Percentiles rank a stretch among this genome's conserved stretches.
Conservation (phyloP, 1,140 invertebrate species). For the Neotoxoptera formosana region DNA sequence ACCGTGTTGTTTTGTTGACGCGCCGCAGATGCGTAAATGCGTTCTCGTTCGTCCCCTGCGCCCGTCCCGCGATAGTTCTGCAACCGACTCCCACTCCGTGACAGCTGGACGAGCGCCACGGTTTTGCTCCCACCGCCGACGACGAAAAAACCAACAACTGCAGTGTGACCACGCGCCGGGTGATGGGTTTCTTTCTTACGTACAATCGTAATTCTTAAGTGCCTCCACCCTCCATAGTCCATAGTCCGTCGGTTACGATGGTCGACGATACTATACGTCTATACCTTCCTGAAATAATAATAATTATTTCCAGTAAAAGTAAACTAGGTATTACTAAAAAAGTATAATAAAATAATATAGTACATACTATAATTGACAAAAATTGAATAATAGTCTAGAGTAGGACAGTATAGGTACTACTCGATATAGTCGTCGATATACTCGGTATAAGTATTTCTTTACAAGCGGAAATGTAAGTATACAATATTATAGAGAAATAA, state of each 20-base stretch:
- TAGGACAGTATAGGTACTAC: no score
- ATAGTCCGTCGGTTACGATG: neutral
- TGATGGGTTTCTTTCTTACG: neutral
- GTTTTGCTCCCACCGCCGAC: neutral
- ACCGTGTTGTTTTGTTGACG: constrained; percentile 51
- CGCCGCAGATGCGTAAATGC: constrained; percentile 24
- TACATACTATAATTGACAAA: no score
- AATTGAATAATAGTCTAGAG: no score
- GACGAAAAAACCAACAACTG: neutral
- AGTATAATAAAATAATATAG: no score
- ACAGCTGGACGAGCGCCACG: neutral
- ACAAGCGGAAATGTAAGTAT: neutral
- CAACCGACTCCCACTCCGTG: neutral
- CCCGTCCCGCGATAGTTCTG: neutral
- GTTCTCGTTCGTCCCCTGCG: neutral
- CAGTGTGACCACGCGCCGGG: constrained; percentile 40
- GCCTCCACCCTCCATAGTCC: neutral
- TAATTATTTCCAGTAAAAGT: neutral
- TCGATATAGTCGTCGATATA: no score
- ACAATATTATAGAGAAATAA: neutral
- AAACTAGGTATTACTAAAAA: neutral
- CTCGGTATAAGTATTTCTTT: neutral
- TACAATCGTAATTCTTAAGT: neutral
- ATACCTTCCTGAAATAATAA: neutral
- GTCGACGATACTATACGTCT: no score